Evolutionary conservation across 2,888 invertebrate species (phyloP), one percentile per base, ranked within the genome.

Genomic region (Drosophila buzzatii): DNA sequence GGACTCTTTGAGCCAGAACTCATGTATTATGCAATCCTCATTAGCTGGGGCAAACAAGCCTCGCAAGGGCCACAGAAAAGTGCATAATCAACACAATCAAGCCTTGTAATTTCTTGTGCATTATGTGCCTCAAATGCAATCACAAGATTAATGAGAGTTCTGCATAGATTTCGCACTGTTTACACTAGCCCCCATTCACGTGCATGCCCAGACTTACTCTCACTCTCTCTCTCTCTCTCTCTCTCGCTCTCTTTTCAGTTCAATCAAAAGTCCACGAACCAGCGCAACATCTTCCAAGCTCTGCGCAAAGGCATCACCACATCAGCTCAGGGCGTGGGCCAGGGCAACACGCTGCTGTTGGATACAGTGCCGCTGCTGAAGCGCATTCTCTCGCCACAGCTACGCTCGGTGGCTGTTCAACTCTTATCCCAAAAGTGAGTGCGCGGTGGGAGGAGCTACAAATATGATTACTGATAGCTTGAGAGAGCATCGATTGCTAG

Each of bases 351-450:
- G 0, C 91, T 97, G n/a, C 93, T 95, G 37, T 90, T 96, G 44
- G 97, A 98, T 83, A 92, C 96, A 1, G 90, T 97, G 62, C 97
- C 98, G 0, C 92, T 96, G 42, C 91, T 98, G 53, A 94, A 96
- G 3, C 94, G 95, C 64, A 94, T 98, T 58, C 94, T 98, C 53
- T 94, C 95, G 59, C 98, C 98, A 0, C 93, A 94, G 23, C 93
- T 98, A 47, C 94, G 97, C 57, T 96, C 97, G 0, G 97, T 97
- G 55, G 92, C 93, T 9, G 76, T 91, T 53, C 93, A 93, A 65
- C 78, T 93, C 58, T 68, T 93, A 52, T 91, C 93, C 0, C 89
- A 90, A 44, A 93, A 92, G 93, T 93, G 74, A 81, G 90, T 64
- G 12, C 5, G 10, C 3, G 12, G 1, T 41, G 12, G 23, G 49